Conservation (phyloP, 2,888 invertebrate genomes). For the Amiota communis region DNA sequence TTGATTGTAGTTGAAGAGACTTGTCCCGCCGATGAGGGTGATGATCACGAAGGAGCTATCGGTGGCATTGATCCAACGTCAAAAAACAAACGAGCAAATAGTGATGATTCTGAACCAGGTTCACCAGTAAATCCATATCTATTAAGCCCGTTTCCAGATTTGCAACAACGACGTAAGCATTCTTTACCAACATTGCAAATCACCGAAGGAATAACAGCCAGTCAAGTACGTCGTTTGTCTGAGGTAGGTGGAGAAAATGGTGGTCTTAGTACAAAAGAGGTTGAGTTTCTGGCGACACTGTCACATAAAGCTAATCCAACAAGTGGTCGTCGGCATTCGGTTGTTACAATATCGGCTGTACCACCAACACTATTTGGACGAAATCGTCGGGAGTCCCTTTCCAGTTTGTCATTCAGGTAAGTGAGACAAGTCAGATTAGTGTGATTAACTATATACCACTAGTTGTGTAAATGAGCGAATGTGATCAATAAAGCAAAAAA, state of each 20-base stretch:
- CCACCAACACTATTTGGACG: conserved; percentile 86
- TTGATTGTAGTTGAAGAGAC: conserved; percentile 89
- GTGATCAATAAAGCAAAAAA: too few species aligned
- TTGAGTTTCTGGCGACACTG: conserved; percentile 88
- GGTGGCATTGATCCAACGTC: conserved; percentile 78
- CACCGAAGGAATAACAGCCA: conserved; percentile 88
- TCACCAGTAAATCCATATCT: conserved; percentile 88
- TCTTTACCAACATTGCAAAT: conserved; percentile 89
- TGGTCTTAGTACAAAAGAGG: conserved; percentile 84
- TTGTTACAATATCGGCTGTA: conserved; percentile 88
- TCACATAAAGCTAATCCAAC: conserved; percentile 79
- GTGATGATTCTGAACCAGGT: conserved; percentile 80
- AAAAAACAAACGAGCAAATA: conserved; percentile 72
- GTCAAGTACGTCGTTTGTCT: conserved; percentile 87
- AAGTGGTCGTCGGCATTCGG: conserved; percentile 86
- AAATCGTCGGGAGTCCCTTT: conserved; percentile 86
- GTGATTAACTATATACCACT: too few species aligned
- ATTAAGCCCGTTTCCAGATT: conserved; percentile 85
- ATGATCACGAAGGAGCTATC: conserved; percentile 77
- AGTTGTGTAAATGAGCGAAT: too few species aligned
- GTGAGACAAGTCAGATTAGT: too few species aligned
- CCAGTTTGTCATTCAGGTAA: conserved; percentile 79
- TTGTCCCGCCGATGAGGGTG: conserved; percentile 79
- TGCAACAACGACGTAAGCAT: conserved; percentile 84
- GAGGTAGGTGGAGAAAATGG: conserved; percentile 84